Evolutionary conservation across 2,888 invertebrate genomes (phyloP), one percentile per base, ranked within the genome.

Genomic region (Callyntrura sp.): DNA sequence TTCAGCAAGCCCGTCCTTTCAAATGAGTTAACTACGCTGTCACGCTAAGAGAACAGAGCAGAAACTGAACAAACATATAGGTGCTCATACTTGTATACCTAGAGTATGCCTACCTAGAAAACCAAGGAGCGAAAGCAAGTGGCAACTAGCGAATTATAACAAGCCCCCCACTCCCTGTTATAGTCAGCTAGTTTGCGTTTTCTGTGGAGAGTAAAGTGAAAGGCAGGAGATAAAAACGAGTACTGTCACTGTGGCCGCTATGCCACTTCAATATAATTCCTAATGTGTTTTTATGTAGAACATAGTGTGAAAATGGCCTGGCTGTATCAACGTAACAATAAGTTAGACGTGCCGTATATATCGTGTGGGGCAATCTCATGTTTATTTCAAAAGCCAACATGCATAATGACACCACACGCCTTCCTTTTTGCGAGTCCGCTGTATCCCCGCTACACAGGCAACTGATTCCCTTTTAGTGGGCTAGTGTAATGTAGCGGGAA

Each of bases 1-100:
- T 51, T 68, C 83, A 68, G 25, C 23, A 12, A 68, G 25, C 68
- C 83, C 25, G 68, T 51, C 51, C 83, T 68, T 51, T 68, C 55
- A 83, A 68, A 68, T 83, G 65, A 68, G 83, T 68, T 68, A 62
- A 65, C 62, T 82, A 45, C 68, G 48, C 83, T 68, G 68, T 83
- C 68, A 68, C 3, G 45, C 11, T 65, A 60, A 17, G 43, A 43
- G 43, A 43, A 20, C 23, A 62, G 60, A n/a, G 43, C 3, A 62
- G 43, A 12, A 20, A 62, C 12, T 20, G 11, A 17, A 35, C 5
- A 81, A 43, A 62, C 28, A 78, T n/a, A n/a, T n/a, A n/a, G n/a
- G n/a, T n/a, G n/a, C n/a, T n/a, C n/a, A n/a, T n/a, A n/a, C n/a
- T n/a, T n/a, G n/a, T n/a, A n/a, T n/a, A n/a, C n/a, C n/a, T n/a